Evolutionary conservation across 2,888 invertebrate species (phyloP).

Genomic region (Andrena dorsata): DNA sequence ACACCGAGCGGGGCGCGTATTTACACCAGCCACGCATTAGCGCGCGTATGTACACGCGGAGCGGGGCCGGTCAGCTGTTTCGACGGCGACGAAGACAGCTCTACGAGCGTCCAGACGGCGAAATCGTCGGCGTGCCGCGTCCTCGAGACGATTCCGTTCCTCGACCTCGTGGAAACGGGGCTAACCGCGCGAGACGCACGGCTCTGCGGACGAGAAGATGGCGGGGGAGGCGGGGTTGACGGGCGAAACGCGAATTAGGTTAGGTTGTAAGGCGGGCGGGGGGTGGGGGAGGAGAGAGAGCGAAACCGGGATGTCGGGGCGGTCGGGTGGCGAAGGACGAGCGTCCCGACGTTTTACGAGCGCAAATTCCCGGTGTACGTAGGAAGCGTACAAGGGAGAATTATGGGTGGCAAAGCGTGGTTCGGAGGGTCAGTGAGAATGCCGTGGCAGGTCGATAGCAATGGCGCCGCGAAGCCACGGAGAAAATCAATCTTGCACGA

Average conservation of each 20-base stretch:
- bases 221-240: constrained; percentile 66
- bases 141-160: constrained; percentile 73
- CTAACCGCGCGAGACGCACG: constrained; percentile 67
- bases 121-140: constrained; percentile 60
- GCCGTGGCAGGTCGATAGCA: constrained; percentile 81
- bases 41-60: constrained; percentile 40
- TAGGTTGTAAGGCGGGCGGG: constrained; percentile 34
- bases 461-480: constrained; percentile 81
- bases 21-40: constrained; percentile 44
- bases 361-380: constrained; percentile 9
- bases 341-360: background rate
- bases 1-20: constrained; percentile 19
- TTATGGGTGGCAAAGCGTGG: constrained; percentile 69
- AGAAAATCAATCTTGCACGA: constrained; percentile 82
- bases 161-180: constrained; percentile 73
- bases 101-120: constrained; percentile 51
- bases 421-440: constrained; percentile 69
- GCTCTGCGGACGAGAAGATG: constrained; percentile 62
- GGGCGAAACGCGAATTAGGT: constrained; percentile 60
- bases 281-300: too few relatives aligned
- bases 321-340: background rate
- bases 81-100: constrained; percentile 12
- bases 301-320: background rate
- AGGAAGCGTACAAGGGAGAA: background rate
- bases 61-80: constrained; percentile 60